These are phyloP conservation scores for Colossoma macropomum DNA, from an alignment of 2,113 vertebrate species.

Conservation along the genomic window DNA sequence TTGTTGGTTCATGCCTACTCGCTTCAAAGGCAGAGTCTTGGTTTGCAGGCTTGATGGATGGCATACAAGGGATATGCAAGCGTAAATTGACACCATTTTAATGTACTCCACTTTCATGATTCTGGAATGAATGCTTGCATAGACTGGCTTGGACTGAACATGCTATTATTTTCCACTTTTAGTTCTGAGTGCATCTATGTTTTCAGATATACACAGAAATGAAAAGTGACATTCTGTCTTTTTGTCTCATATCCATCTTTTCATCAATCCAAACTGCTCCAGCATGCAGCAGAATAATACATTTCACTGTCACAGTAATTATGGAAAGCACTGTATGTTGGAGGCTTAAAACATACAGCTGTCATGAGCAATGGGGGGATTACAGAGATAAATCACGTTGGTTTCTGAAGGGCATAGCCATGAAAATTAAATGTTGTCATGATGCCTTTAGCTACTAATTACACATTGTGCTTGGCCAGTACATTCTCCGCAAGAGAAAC, in stretches of 20 bases:
- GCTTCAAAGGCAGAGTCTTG: neutral
- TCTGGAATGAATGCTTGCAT: neutral
- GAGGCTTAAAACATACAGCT: slow-evolving; percentile 23
- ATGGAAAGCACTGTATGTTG: neutral
- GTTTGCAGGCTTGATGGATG: neutral
- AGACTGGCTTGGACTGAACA: no score
- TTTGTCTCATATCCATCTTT: neutral
- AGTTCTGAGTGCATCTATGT: neutral
- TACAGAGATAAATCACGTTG: slow-evolving; percentile 41
- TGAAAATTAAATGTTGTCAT: slow-evolving; percentile 56
- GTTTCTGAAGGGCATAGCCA: slow-evolving; percentile 27
- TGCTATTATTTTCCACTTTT: neutral
- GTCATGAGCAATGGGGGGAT: slow-evolving; percentile 23
- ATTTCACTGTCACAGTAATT: slow-evolving; percentile 9
- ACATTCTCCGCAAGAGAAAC: slow-evolving; percentile 30
- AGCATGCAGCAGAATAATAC: neutral
- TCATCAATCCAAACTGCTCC: neutral
- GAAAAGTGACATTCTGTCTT: neutral
- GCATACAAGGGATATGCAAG: no score
- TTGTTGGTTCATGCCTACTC: no score
- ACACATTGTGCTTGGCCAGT: slow-evolving; percentile 42
- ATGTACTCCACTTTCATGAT: neutral
- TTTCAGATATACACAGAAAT: neutral
- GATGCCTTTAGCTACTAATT: slow-evolving; percentile 43
- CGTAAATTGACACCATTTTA: neutral